phyloP scores from a whole-genome alignment of 2,113 vertebrate species.

The Scophthalmus maximus region DNA sequence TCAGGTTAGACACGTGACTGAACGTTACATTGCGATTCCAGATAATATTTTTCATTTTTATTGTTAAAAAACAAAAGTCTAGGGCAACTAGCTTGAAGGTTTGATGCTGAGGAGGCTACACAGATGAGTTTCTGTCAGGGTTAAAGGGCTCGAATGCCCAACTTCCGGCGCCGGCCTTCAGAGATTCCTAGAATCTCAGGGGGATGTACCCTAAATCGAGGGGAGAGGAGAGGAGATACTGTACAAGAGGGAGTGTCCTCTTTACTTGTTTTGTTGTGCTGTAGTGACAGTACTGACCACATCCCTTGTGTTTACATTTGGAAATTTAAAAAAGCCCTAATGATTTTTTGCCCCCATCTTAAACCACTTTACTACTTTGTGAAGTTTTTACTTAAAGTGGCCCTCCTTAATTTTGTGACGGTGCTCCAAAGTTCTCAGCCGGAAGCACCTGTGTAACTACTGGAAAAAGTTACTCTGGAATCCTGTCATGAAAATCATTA shows the following conservation, averaged over 20 bases:
- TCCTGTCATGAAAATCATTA: not conserved
- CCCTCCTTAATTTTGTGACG: no score
- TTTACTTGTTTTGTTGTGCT: not conserved
- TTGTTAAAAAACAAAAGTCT: not conserved
- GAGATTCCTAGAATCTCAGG: not conserved
- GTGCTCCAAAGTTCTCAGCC: not conserved
- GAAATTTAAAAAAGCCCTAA: not conserved
- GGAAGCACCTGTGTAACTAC: not conserved
- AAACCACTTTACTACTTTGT: no score
- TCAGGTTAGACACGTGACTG: not conserved
- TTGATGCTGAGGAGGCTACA: not conserved
- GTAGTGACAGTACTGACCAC: not conserved
- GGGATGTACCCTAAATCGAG: not conserved
- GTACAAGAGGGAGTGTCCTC: not conserved
- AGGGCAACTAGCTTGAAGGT: not conserved
- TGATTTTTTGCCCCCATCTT: no score
- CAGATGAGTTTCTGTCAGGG: not conserved
- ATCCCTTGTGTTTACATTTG: not conserved
- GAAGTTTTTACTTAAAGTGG: no score
- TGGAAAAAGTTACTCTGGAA: not conserved
- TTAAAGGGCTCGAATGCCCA: not conserved
- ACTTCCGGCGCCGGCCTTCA: not conserved
- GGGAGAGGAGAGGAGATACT: no score
- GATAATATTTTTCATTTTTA: not conserved
- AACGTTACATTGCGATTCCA: not conserved